These are phyloP conservation scores for Trochalopteron elliotii DNA, from an alignment of 2,113 vertebrate genomes.

Conservation along the genomic window DNA sequence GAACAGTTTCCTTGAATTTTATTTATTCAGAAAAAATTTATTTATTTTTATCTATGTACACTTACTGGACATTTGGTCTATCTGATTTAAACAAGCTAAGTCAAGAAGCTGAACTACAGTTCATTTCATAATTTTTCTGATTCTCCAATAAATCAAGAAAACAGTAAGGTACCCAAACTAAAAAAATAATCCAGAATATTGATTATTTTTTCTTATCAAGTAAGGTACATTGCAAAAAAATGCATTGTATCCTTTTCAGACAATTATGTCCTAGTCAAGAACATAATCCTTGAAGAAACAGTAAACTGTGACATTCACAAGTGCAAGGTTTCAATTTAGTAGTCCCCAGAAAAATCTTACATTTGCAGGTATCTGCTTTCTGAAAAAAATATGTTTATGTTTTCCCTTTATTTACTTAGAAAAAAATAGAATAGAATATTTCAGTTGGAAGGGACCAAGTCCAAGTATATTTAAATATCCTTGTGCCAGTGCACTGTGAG, in stretches of 20 bases:
- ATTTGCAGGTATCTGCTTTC: not conserved
- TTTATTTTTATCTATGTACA: not conserved
- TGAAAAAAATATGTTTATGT: not conserved
- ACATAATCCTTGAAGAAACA: not conserved
- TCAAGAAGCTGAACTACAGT: not conserved
- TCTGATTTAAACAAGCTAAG: not conserved
- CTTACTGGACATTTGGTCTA: not conserved
- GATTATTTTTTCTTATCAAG: not conserved
- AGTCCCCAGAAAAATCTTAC: not conserved
- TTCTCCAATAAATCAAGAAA: not conserved
- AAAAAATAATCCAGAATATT: not conserved
- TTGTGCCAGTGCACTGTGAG: not conserved
- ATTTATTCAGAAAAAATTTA: slow-evolving; percentile 18
- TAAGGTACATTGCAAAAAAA: not conserved
- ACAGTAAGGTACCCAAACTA: fast-evolving
- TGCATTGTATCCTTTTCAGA: not conserved
- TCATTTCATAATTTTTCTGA: not conserved
- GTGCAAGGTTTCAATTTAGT: not conserved
- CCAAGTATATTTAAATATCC: not conserved
- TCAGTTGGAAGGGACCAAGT: not conserved
- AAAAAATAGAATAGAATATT: not conserved
- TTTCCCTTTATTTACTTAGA: not conserved
- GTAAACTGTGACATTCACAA: not conserved
- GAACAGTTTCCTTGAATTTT: not conserved
- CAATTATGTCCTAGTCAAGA: not conserved